Conservation (phyloP, 2,113 vertebrate genomes). For the Cettia cetti region DNA sequence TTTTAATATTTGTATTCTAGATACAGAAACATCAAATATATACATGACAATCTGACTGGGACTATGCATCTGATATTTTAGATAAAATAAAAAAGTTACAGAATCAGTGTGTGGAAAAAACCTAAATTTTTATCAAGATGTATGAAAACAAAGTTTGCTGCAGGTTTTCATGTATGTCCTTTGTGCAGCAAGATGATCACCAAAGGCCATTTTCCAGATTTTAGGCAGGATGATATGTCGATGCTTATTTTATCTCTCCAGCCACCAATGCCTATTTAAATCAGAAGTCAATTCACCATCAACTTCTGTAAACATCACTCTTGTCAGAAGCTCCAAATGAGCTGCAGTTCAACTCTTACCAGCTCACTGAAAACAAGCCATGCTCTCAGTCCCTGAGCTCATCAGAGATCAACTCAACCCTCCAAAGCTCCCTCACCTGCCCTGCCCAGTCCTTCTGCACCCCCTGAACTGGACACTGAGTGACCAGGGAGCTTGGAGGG, state of each 20-base stretch:
- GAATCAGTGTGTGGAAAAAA: accelerated
- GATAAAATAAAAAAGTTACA: background rate
- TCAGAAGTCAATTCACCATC: conserved; percentile 11
- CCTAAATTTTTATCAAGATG: background rate
- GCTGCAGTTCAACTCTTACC: background rate
- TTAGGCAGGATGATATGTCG: background rate
- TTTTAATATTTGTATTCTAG: background rate
- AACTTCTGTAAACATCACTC: background rate
- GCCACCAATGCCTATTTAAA: background rate
- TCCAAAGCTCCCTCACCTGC: background rate
- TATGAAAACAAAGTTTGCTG: background rate
- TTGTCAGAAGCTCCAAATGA: background rate
- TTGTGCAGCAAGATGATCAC: background rate
- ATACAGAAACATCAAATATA: background rate
- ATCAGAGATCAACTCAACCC: background rate
- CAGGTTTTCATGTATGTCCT: background rate
- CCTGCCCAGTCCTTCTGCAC: background rate
- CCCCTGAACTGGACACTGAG: background rate
- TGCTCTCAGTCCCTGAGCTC: too few relatives aligned
- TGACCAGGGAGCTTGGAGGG: background rate
- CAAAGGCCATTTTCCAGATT: background rate
- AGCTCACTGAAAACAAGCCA: background rate
- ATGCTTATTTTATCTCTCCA: background rate
- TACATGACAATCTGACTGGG: background rate
- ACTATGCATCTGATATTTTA: background rate